These are phyloP conservation scores for Sinelater perroti DNA, from an alignment of 2,888 invertebrate genomes.

Conservation along the genomic window DNA sequence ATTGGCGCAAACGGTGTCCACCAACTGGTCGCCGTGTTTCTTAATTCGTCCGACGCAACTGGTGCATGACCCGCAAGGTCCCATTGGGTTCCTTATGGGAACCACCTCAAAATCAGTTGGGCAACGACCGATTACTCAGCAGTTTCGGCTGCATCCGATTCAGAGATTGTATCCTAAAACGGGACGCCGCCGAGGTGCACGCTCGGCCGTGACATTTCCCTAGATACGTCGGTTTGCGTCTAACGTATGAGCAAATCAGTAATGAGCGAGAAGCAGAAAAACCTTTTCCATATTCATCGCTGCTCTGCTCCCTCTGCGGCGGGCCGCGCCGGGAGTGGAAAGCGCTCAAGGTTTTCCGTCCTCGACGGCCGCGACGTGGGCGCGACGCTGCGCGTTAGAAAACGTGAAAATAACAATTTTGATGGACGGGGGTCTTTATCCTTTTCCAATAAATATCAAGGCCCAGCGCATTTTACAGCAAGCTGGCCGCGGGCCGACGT, in stretches of 20 bases:
- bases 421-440: constrained; percentile 12
- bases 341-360: constrained; percentile 26
- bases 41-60: too few species aligned
- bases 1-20: too few species aligned
- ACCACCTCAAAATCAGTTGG: too few species aligned
- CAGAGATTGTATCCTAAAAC: constrained; percentile 15
- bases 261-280: constrained; percentile 21
- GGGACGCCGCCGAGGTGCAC: constrained; percentile 26
- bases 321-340: constrained; percentile 1
- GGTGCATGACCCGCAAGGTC: too few species aligned
- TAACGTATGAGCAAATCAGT: constrained; percentile 13
- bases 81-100: too few species aligned
- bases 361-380: neutral
- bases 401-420: neutral
- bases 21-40: too few species aligned
- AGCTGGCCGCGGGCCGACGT: neutral
- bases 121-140: too few species aligned
- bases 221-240: constrained; percentile 20
- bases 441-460: constrained; percentile 13
- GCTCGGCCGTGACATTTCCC: constrained; percentile 37
- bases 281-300: constrained; percentile 31
- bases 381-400: neutral
- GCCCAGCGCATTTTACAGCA: neutral
- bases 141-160: constrained; percentile 7
- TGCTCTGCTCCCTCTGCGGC: constrained; percentile 11